phyloP scores from a whole-genome alignment of 2,113 vertebrate genomes.

The Hemichromis elongatus region DNA sequence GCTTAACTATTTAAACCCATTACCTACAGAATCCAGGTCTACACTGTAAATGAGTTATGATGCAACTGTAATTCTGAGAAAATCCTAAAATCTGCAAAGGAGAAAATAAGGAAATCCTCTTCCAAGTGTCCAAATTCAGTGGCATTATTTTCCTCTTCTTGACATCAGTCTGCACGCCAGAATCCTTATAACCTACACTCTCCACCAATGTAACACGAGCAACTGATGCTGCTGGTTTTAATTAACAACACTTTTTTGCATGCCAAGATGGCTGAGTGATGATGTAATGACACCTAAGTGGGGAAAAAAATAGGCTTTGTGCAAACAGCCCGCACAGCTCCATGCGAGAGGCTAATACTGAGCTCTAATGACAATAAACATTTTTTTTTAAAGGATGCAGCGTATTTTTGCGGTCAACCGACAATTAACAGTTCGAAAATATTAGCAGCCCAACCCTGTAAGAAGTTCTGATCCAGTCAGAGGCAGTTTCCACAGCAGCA shows the following conservation, averaged over 20 bases:
- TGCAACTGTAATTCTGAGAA: neutral
- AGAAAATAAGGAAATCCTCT: neutral
- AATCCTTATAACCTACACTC: neutral
- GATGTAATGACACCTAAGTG: conserved; percentile 58
- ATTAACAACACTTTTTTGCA: conserved; percentile 53
- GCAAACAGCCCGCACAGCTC: neutral
- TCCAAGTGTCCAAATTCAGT: neutral
- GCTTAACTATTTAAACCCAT: neutral
- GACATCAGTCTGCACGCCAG: neutral
- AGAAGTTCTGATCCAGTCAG: conserved; percentile 41
- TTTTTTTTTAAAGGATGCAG: neutral
- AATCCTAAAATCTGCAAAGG: neutral
- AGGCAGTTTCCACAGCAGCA: neutral
- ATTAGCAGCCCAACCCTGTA: neutral
- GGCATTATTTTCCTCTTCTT: neutral
- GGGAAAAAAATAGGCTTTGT: neutral
- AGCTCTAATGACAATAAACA: neutral
- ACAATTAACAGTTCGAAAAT: neutral
- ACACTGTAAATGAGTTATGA: neutral
- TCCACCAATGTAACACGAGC: neutral
- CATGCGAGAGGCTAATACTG: neutral
- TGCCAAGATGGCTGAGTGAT: conserved; percentile 60
- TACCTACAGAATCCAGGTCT: neutral
- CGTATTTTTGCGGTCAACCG: neutral
- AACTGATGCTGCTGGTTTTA: conserved; percentile 10